Conservation (phyloP, 2,797 vertebrate species). For the Loris lydekkerianus region DNA sequence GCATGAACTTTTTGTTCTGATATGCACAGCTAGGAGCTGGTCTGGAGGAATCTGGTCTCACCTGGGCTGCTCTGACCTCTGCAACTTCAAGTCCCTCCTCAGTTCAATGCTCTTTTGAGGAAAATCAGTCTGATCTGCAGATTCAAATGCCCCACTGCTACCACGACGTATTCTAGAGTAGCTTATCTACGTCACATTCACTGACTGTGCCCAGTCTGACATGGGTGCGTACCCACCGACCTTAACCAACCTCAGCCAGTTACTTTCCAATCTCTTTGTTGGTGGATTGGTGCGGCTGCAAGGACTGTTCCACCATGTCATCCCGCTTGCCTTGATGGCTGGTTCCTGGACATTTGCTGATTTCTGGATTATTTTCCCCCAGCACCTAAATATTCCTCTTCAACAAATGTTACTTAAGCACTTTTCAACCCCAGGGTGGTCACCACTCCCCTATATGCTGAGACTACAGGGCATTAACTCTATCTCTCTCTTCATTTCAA, state of each 20-base stretch:
- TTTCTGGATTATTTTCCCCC: neutral
- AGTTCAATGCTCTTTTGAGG: no score
- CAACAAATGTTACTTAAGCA: neutral
- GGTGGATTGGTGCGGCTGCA: neutral
- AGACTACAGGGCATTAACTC: neutral
- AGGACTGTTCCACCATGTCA: no score
- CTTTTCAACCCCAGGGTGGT: neutral
- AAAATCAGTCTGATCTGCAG: fast-evolving
- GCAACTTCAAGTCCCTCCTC: neutral
- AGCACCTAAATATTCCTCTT: neutral
- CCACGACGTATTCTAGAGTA: no score
- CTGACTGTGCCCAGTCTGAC: neutral
- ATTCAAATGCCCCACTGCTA: neutral
- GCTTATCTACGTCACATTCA: no score
- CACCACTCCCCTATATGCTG: fast-evolving
- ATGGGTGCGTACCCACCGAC: fast-evolving
- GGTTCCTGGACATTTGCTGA: neutral
- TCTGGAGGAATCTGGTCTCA: neutral
- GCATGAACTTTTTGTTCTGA: neutral
- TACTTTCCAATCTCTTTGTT: neutral
- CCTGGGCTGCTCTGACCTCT: neutral
- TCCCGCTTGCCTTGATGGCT: neutral
- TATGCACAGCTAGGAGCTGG: fast-evolving
- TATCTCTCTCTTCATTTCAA: neutral
- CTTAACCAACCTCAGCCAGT: neutral